phyloP scores from a whole-genome alignment of 2,797 vertebrate genomes.

The Semaprochilodus insignis region DNA sequence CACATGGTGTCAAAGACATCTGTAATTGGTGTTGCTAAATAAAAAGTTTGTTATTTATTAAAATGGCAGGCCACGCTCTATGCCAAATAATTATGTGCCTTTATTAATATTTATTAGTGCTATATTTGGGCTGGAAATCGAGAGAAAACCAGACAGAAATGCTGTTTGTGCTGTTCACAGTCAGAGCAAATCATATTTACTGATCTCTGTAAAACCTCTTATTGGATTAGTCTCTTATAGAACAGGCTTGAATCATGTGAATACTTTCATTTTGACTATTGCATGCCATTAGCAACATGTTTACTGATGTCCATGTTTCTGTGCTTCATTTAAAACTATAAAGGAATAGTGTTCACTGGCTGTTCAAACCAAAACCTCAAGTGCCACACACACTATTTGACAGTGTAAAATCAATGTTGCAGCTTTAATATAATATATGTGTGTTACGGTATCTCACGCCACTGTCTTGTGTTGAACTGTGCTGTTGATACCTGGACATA shows the following conservation, averaged over 20 bases:
- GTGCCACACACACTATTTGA: neutral
- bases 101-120: conserved; percentile 25
- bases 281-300: neutral
- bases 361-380: neutral
- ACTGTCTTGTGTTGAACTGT: neutral
- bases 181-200: neutral
- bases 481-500: neutral
- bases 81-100: conserved; percentile 39
- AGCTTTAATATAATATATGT: neutral
- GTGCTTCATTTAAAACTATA: neutral
- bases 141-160: neutral
- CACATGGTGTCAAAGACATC: neutral
- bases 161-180: neutral
- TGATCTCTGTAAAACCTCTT: neutral
- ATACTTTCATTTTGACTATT: neutral
- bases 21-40: neutral
- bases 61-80: neutral
- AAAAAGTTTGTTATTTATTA: neutral
- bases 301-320: neutral
- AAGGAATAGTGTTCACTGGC: neutral
- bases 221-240: no score
- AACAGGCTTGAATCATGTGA: neutral
- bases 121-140: neutral
- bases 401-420: neutral
- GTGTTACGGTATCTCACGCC: neutral